Evolutionary conservation across 2,797 vertebrate species (phyloP).

Genomic region (Natrix natrix): DNA sequence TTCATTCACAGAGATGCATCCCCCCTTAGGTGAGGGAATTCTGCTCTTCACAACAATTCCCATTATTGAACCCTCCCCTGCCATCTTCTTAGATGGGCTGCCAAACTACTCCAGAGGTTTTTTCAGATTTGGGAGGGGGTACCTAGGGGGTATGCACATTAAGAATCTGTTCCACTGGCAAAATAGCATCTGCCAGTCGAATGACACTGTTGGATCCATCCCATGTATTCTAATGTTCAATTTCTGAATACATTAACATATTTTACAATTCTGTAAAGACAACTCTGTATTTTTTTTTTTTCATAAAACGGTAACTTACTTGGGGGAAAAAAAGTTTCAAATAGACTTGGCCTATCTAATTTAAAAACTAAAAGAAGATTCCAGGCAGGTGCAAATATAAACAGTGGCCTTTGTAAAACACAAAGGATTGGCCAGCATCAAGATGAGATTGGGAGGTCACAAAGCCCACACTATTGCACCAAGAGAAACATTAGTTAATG

Average conservation of each 20-base stretch:
- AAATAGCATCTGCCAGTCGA: neutral
- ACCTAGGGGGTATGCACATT: neutral
- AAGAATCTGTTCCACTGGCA: neutral
- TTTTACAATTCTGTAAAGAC: neutral
- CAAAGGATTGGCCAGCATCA: neutral
- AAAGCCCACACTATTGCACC: neutral
- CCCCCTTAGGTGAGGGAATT: neutral
- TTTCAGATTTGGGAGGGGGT: neutral
- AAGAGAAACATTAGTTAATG: neutral
- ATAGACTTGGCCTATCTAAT: neutral
- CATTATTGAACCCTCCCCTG: neutral
- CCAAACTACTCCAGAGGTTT: neutral
- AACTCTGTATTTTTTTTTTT: neutral
- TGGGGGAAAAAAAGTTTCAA: neutral
- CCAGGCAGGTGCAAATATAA: neutral
- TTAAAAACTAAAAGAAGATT: neutral
- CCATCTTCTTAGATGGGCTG: neutral
- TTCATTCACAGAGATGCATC: neutral
- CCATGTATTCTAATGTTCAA: slow-evolving; percentile 6
- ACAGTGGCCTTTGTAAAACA: neutral
- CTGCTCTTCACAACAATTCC: neutral
- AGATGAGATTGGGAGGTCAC: neutral
- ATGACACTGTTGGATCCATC: neutral
- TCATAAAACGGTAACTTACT: neutral
- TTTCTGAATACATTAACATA: neutral